Base-by-base conservation (phyloP, 1,140 invertebrate genomes). In the Sarcophaga bullata region DNA sequence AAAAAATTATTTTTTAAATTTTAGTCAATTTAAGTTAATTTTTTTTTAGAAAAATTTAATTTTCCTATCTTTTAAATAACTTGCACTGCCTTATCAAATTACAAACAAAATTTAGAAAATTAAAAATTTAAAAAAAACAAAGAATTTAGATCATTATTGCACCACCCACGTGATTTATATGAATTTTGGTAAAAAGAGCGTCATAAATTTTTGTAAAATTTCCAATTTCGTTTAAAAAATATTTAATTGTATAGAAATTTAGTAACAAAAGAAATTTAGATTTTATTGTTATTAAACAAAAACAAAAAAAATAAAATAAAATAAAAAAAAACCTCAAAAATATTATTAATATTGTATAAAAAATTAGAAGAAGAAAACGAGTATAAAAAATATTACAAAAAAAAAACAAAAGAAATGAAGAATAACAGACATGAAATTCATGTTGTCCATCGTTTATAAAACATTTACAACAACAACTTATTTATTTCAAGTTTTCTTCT, bases 241-340 rank as follows among this genome's bases (percentile, higher is more conserved):
- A 10, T 52, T 78, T 19, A 19, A 78, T 78, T 78, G 75, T 78
- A 49, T 78, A 78, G 75, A 78, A 78, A 78, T 78, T 78, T 78
- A 78, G 75, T 52, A 72, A 6, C 62, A 72, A 25, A 72, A 17
- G 19, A 50, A 68, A 78, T 19, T 78, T 78, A 78, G 75, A 52
- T 13, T 78, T 78, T 15, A 37, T 37, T 37, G 25, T 37, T 37
- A n/a, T n/a, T n/a, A n/a, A n/a, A 37, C 1, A 37, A 2, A 37
- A 37, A 37, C 25, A 37, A 37, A 78, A 78, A 47, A n/a, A 76
- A 25, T 49, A 76, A 76, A 50, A 78, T n/a, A 8, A 49, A 47
- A 13, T 49, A 73, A n/a, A n/a, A 17, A 25, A 49, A n/a, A n/a
- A n/a, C n/a, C n/a, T n/a, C n/a, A 76, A 76, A 76, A n/a, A 17